A percentile compares a stretch with the other conserved stretches of the same genome.
Conservation (phyloP, 2,797 vertebrate species). For the Austrolebias charrua region DNA sequence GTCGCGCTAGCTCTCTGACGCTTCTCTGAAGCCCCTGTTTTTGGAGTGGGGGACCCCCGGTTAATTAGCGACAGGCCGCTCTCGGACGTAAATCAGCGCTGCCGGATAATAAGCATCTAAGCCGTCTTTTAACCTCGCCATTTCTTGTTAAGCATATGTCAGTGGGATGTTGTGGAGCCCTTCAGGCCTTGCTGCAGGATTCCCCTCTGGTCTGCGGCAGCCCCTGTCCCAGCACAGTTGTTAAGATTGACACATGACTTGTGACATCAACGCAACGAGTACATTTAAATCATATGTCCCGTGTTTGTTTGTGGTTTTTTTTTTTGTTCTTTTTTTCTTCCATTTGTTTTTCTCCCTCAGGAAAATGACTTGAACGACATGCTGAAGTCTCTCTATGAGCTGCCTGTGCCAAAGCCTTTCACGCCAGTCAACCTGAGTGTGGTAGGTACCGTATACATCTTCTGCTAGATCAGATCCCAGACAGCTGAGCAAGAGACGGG, state of each 20-base stretch:
- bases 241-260: conserved; percentile 54
- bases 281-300: conserved; percentile 46
- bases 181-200: conserved; percentile 66
- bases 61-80: conserved; percentile 78
- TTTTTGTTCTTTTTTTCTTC: background rate
- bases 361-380: conserved; percentile 93
- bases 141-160: conserved; percentile 75
- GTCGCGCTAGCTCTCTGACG: conserved; percentile 64
- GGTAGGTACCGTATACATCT: conserved; percentile 81
- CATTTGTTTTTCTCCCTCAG: conserved; percentile 67
- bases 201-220: conserved; percentile 56
- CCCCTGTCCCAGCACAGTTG: conserved; percentile 45
- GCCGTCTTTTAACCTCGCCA: conserved; percentile 76
- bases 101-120: conserved; percentile 75
- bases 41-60: conserved; percentile 61
- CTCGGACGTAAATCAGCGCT: conserved; percentile 71
- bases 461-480: conserved; percentile 41
- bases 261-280: conserved; percentile 47
- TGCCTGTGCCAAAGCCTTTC: conserved; percentile 92
- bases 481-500: conserved; percentile 31
- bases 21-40: conserved; percentile 66
- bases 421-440: conserved; percentile 91
- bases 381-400: conserved; percentile 88
- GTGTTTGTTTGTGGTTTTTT: conserved; percentile 35
- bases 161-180: conserved; percentile 68